Conservation (phyloP, 1,140 invertebrate species). For the Papilio machaon region DNA sequence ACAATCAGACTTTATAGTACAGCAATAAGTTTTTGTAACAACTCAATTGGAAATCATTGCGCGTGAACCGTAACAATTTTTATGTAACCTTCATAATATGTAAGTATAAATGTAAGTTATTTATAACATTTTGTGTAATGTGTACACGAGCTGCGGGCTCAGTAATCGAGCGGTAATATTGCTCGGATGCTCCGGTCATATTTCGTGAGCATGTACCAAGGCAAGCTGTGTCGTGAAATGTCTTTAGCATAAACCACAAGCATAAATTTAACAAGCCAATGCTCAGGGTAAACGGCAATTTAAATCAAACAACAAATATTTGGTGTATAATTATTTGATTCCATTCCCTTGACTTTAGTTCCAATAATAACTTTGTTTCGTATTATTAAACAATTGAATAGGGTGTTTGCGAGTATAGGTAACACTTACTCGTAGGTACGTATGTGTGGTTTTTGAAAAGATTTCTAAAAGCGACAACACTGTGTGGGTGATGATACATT, state of each 20-base stretch:
- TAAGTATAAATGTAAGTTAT: not conserved
- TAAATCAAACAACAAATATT: slow-evolving; percentile 13
- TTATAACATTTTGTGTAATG: slow-evolving; percentile 15
- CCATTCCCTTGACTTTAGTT: not conserved
- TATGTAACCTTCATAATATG: not conserved
- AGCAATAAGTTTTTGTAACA: slow-evolving; percentile 15
- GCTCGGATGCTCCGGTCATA: slow-evolving; percentile 18
- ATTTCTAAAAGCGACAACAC: not conserved
- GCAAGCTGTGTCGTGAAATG: slow-evolving; percentile 15
- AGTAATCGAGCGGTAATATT: slow-evolving; percentile 16
- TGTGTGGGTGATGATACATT: not conserved
- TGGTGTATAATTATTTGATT: not conserved
- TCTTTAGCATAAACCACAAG: slow-evolving; percentile 28
- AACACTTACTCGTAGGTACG: not conserved
- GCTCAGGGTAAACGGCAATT: not conserved
- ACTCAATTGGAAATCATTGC: slow-evolving; percentile 18
- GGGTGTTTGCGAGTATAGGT: not conserved
- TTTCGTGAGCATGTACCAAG: slow-evolving; percentile 15
- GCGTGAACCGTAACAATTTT: not conserved
- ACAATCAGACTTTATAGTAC: slow-evolving; percentile 17
- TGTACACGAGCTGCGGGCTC: not conserved
- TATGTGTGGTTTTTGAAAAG: not conserved
- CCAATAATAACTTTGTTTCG: not conserved
- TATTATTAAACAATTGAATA: not conserved
- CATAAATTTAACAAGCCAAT: slow-evolving; percentile 12